phyloP scores from a whole-genome alignment of 2,888 invertebrate genomes.

The Mycalesis mineus region DNA sequence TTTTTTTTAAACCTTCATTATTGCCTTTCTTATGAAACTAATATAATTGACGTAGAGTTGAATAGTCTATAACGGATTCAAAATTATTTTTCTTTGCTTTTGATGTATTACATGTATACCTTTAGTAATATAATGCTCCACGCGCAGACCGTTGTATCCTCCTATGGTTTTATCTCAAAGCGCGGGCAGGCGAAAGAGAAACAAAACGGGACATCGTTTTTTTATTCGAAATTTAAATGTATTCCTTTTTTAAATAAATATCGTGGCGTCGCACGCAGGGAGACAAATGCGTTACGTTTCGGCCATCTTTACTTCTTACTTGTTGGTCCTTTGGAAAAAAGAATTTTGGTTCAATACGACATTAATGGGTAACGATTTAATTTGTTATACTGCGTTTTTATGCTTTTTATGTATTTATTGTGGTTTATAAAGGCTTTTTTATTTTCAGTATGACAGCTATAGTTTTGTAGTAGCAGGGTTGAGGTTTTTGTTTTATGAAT shows the following conservation, averaged over 20 bases:
- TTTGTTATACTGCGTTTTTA: conserved; percentile 18
- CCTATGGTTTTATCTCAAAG: conserved; percentile 30
- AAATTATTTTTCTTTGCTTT: too few species aligned
- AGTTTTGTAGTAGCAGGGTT: conserved; percentile 2
- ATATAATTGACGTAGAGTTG: too few species aligned
- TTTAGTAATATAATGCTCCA: background rate
- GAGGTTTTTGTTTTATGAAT: background rate
- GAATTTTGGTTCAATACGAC: conserved; percentile 17
- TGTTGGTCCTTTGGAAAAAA: conserved; percentile 18
- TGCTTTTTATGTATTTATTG: conserved; percentile 17
- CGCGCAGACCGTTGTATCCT: conserved; percentile 10
- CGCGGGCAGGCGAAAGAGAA: conserved; percentile 48
- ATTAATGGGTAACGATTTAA: conserved; percentile 21
- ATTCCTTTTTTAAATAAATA: conserved; percentile 47
- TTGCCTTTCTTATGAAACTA: too few species aligned
- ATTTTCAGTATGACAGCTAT: background rate
- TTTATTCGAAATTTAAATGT: conserved; percentile 47
- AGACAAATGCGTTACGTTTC: conserved; percentile 51
- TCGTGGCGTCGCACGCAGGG: conserved; percentile 50
- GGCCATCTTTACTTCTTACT: conserved; percentile 14
- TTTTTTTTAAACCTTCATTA: too few species aligned
- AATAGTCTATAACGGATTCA: too few species aligned
- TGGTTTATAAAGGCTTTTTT: conserved; percentile 2
- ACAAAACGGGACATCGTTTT: conserved; percentile 49
- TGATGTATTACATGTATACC: too few species aligned